Percentiles rank a stretch among this genome's conserved stretches.
Evolutionary conservation across 2,113 vertebrate species (phyloP).

Genomic region (Ammodytes marinus): DNA sequence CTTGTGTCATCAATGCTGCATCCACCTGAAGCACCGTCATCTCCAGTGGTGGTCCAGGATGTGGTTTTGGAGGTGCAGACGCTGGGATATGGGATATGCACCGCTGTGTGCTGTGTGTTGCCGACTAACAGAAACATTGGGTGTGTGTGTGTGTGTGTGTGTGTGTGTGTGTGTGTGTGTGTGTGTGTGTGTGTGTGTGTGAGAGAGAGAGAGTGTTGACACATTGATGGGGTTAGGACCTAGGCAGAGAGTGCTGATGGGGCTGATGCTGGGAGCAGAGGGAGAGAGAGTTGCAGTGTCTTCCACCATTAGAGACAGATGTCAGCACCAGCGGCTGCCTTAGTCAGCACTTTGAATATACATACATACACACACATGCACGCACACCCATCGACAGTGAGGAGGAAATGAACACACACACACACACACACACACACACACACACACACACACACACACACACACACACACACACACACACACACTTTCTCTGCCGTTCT

Average conservation of each 20-base stretch:
- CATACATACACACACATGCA: conserved; percentile 37
- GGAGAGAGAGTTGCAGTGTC: conserved; percentile 65
- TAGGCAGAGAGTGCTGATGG: conserved; percentile 69
- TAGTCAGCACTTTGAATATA: conserved; percentile 73
- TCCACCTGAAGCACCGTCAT: conserved; percentile 40
- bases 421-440: conserved; percentile 18
- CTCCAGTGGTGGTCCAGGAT: conserved; percentile 66
- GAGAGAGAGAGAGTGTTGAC: conserved; percentile 26
- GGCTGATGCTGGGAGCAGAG: conserved; percentile 57
- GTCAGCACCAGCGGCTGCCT: conserved; percentile 75
- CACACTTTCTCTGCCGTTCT: conserved; percentile 3
- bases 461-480: conserved; percentile 17
- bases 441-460: conserved; percentile 24
- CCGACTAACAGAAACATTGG: conserved; percentile 40
- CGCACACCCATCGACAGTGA: not conserved
- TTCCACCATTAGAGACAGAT: conserved; percentile 71
- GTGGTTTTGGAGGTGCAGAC: conserved; percentile 71
- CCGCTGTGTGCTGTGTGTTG: conserved; percentile 44
- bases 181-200: conserved; percentile 15
- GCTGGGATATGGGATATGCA: conserved; percentile 73
- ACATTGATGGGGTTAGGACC: conserved; percentile 59
- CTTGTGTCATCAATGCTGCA: conserved; percentile 32
- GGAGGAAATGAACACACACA: not conserved
- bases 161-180: conserved; percentile 17
- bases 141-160: conserved; percentile 30